phyloP scores from a whole-genome alignment of 2,888 invertebrate genomes.

The Plagodis dolabraria region DNA sequence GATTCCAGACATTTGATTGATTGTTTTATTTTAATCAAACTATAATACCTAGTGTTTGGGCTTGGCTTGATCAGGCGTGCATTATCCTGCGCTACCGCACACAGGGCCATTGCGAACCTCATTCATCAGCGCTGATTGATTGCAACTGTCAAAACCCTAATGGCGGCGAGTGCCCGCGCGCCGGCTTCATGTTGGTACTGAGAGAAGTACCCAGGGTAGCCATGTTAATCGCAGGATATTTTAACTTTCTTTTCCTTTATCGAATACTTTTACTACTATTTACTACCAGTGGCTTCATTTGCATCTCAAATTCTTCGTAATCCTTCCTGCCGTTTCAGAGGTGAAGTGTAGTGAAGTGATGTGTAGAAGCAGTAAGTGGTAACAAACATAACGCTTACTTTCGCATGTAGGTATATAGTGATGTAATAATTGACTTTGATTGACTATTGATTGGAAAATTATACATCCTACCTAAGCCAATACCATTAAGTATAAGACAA shows the following conservation, averaged over 20 bases:
- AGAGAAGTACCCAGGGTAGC: constrained; percentile 10
- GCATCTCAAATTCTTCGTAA: too few relatives aligned
- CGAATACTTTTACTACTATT: too few relatives aligned
- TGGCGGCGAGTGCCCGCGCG: constrained; percentile 77
- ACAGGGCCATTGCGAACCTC: constrained; percentile 65
- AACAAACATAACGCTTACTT: too few relatives aligned
- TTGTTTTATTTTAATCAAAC: constrained; percentile 6
- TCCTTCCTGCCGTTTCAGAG: too few relatives aligned
- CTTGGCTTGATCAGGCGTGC: constrained; percentile 1
- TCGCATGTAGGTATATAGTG: too few relatives aligned
- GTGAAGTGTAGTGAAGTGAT: too few relatives aligned
- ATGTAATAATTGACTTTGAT: too few relatives aligned
- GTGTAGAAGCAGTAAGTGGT: too few relatives aligned
- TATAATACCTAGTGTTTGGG: constrained; percentile 26
- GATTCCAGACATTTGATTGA: neutral
- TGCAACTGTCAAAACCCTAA: constrained; percentile 82
- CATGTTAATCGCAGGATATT: constrained; percentile 3
- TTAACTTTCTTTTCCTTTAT: neutral
- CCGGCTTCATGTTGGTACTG: constrained; percentile 68
- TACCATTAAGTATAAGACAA: too few relatives aligned
- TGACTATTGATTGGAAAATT: too few relatives aligned
- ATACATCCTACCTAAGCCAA: too few relatives aligned
- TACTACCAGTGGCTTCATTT: too few relatives aligned
- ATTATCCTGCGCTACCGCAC: constrained; percentile 61
- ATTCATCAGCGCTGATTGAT: constrained; percentile 82